phyloP scores from a whole-genome alignment of 2,113 vertebrate species.

The Serinus canaria region DNA sequence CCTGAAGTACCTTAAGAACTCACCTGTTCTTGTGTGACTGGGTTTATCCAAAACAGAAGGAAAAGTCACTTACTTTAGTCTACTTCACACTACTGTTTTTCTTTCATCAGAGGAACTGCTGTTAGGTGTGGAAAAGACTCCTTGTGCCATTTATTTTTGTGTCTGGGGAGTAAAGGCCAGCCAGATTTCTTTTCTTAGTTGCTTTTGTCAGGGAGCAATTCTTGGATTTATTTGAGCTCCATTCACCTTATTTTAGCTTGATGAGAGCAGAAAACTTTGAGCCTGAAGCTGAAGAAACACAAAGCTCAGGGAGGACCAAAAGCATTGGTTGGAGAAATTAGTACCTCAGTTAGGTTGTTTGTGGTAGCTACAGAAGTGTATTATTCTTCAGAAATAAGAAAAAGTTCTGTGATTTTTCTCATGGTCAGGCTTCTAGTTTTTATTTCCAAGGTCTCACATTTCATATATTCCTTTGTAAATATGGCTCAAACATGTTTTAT shows the following conservation, averaged over 20 bases:
- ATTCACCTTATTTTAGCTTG: background rate
- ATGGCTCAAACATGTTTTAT: background rate
- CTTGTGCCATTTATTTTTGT: background rate
- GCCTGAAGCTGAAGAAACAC: background rate
- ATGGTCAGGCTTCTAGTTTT: background rate
- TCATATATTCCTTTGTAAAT: background rate
- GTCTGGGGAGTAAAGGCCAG: background rate
- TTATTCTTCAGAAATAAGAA: background rate
- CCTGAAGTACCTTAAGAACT: background rate
- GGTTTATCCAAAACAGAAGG: background rate
- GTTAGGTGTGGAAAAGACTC: background rate
- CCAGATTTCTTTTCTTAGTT: background rate
- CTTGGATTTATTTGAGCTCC: background rate
- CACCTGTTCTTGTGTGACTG: background rate
- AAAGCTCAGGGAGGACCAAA: background rate
- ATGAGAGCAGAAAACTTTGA: background rate
- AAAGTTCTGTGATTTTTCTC: background rate
- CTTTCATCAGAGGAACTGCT: background rate
- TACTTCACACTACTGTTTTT: background rate
- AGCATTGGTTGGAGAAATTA: background rate
- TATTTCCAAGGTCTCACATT: background rate
- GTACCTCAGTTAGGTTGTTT: background rate
- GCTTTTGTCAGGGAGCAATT: background rate
- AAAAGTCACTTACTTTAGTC: background rate
- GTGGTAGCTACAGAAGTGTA: background rate